Evolutionary conservation across 2,797 vertebrate genomes (phyloP).

Genomic region (Spinus olivaceus): DNA sequence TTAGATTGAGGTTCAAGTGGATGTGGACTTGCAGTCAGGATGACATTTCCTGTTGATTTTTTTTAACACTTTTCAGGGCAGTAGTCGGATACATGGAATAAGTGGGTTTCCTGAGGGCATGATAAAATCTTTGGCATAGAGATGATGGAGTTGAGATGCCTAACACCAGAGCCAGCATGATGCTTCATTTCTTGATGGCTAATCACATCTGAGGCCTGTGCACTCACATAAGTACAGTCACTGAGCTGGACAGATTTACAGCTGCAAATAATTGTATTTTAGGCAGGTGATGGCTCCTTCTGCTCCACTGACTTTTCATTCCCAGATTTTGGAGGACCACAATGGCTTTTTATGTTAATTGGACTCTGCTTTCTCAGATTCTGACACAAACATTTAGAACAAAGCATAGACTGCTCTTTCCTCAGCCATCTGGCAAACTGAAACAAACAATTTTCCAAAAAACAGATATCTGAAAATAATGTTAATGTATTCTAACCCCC

Average conservation of each 20-base stretch:
- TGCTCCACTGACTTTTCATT: neutral
- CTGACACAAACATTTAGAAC: conserved; percentile 63
- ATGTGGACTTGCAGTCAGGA: neutral
- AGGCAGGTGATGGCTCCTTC: neutral
- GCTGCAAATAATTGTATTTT: neutral
- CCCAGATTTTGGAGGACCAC: conserved; percentile 29
- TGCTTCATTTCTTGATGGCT: neutral
- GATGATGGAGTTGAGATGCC: neutral
- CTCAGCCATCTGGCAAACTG: conserved; percentile 75
- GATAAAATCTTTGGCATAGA: neutral
- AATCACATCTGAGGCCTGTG: neutral
- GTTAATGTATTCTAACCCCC: conserved; percentile 40
- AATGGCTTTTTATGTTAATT: conserved; percentile 67
- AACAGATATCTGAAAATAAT: conserved; percentile 63
- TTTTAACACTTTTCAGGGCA: neutral
- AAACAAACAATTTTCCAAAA: conserved; percentile 74
- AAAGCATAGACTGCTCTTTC: conserved; percentile 69
- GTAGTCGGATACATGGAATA: neutral
- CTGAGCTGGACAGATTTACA: neutral
- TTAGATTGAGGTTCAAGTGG: neutral
- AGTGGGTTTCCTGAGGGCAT: neutral
- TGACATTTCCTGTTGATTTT: neutral
- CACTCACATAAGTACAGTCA: neutral
- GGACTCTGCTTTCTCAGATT: conserved; percentile 59
- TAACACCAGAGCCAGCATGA: neutral